Percentiles rank a stretch among this genome's conserved stretches.
Evolutionary conservation across 64 coral and sea anemone genomes (phyloP).

Genomic region (Montipora sp.): DNA sequence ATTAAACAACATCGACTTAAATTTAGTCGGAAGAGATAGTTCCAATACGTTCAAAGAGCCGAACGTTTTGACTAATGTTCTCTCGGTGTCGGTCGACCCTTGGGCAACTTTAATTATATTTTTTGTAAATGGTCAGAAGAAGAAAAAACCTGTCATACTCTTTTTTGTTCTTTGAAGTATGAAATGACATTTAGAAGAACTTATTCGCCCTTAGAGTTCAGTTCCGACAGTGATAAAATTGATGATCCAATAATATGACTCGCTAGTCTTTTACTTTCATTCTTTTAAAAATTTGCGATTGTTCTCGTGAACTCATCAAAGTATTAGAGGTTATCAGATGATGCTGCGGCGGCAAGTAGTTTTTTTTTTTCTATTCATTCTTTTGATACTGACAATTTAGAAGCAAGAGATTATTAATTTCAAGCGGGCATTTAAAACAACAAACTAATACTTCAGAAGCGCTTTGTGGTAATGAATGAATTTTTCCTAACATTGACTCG

Average conservation of each 20-base stretch:
- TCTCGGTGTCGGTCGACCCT: constrained; percentile 12
- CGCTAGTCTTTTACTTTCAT: not conserved
- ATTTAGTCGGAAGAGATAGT: constrained; percentile 3
- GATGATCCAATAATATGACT: not conserved
- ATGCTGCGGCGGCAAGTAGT: not conserved
- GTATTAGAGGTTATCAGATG: not conserved
- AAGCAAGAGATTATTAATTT: not conserved
- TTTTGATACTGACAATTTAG: not conserved
- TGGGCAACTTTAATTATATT: constrained; percentile 10
- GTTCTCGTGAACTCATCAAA: not conserved
- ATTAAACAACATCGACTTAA: constrained; percentile 20
- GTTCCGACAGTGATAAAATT: not conserved
- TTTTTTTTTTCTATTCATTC: not conserved
- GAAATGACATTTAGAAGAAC: not conserved
- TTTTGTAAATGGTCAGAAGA: not conserved
- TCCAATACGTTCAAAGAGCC: constrained; percentile 24
- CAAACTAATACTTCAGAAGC: not conserved
- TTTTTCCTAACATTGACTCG: not conserved
- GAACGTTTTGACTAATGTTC: not conserved
- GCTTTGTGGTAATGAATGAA: not conserved
- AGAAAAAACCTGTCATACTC: not conserved
- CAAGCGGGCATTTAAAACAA: not conserved
- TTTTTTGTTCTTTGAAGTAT: not conserved
- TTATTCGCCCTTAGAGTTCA: not conserved
- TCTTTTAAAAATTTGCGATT: not conserved